A percentile compares a stretch with the other conserved stretches of the same genome.
These are phyloP conservation scores for Laterallus jamaicensis DNA, from an alignment of 2,113 vertebrate species.

Conservation along the genomic window DNA sequence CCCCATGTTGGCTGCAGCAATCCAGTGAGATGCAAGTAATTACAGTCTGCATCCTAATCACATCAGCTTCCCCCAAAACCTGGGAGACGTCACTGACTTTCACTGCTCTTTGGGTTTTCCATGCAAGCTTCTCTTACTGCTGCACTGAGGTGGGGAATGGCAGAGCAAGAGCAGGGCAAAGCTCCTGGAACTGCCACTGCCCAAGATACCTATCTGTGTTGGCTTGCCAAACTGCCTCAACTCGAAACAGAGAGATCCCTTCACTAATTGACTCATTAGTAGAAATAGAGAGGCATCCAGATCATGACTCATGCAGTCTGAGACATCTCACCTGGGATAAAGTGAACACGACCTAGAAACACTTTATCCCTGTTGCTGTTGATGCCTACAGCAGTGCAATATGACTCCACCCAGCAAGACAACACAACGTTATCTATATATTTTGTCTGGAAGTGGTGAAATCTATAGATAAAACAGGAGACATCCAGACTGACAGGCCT, in stretches of 20 bases:
- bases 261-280: constrained; percentile 20
- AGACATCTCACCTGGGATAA: constrained; percentile 4
- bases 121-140: background rate
- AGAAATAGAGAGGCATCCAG: constrained; percentile 11
- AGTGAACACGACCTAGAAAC: background rate
- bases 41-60: background rate
- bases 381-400: constrained; percentile 22
- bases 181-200: background rate
- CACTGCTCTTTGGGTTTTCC: background rate
- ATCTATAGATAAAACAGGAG: constrained; percentile 27
- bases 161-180: background rate
- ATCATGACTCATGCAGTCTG: constrained; percentile 8
- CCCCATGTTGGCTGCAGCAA: background rate
- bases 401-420: background rate
- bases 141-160: background rate
- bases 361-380: background rate
- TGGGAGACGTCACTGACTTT: background rate
- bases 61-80: background rate
- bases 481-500: constrained; percentile 5
- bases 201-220: background rate
- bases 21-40: background rate
- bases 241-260: background rate
- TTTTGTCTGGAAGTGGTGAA: constrained; percentile 20
- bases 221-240: background rate
- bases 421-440: background rate